Conservation (phyloP, 30 jellyfish, hydroid and myxozoan species). For the Aurelia sp. region DNA sequence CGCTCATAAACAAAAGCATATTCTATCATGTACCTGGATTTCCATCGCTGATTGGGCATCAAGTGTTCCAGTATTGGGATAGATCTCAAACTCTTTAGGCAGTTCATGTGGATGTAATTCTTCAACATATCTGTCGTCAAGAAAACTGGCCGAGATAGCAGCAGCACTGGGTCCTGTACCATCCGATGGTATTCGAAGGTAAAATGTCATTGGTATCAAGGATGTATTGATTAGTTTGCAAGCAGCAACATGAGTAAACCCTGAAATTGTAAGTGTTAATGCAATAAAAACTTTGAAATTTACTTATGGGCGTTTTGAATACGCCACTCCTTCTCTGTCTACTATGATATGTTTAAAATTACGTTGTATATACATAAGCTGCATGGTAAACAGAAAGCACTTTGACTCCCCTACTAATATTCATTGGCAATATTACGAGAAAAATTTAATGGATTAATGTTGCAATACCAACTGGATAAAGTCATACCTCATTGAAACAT, state of each 20-base stretch:
- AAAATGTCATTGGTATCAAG: slow-evolving; percentile 87
- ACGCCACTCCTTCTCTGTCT: no score
- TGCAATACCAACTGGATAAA: no score
- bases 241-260: slow-evolving; percentile 80
- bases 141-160: slow-evolving; percentile 60
- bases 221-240: slow-evolving; percentile 90
- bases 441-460: no score
- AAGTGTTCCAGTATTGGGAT: slow-evolving; percentile 80
- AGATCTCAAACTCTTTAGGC: slow-evolving; percentile 88
- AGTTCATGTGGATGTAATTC: slow-evolving; percentile 36
- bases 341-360: no score
- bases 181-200: slow-evolving; percentile 92
- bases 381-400: no score
- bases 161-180: slow-evolving; percentile 89
- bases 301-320: no score
- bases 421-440: no score
- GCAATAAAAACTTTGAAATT: no score
- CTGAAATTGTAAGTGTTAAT: slow-evolving; percentile 17
- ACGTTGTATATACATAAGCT: no score
- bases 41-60: slow-evolving; percentile 75
- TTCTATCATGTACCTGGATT: slow-evolving; percentile 68
- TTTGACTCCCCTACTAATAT: no score
- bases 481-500: no score
- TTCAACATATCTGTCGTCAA: slow-evolving; percentile 44
- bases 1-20: no score